phyloP scores from a whole-genome alignment of 2,113 vertebrate species.

The Oreocharis arfaki region DNA sequence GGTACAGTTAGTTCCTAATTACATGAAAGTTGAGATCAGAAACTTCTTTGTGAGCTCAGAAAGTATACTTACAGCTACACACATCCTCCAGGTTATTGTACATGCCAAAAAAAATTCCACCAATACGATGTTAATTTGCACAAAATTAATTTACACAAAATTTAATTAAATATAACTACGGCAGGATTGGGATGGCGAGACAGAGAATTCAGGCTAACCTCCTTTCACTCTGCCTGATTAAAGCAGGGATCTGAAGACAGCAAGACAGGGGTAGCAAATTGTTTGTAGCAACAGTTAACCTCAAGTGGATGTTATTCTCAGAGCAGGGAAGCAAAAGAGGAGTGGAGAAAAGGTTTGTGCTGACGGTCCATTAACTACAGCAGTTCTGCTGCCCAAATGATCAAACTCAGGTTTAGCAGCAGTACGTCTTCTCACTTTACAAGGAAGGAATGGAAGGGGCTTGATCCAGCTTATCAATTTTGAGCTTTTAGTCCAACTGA shows the following conservation, averaged over 20 bases:
- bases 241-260: not conserved
- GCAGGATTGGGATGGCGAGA: not conserved
- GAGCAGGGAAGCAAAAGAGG: not conserved
- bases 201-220: not conserved
- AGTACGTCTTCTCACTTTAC: not conserved
- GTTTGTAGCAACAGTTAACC: conserved; percentile 4
- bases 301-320: not conserved
- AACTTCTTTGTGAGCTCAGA: not conserved
- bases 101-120: not conserved
- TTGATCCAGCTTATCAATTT: conserved; percentile 28
- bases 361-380: not conserved
- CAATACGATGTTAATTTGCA: not conserved
- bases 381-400: not conserved
- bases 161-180: not conserved
- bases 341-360: not conserved
- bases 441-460: conserved; percentile 5
- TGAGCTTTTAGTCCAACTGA: conserved; percentile 20
- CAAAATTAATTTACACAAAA: not conserved
- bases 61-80: not conserved
- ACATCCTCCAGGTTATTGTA: not conserved
- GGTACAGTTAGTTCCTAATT: not conserved
- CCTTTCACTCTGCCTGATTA: not conserved
- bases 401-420: conserved; percentile 1
- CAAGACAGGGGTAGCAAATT: not conserved
- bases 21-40: not conserved